Conservation (phyloP, 2,888 invertebrate genomes). For the Halictus quadricinctus region DNA sequence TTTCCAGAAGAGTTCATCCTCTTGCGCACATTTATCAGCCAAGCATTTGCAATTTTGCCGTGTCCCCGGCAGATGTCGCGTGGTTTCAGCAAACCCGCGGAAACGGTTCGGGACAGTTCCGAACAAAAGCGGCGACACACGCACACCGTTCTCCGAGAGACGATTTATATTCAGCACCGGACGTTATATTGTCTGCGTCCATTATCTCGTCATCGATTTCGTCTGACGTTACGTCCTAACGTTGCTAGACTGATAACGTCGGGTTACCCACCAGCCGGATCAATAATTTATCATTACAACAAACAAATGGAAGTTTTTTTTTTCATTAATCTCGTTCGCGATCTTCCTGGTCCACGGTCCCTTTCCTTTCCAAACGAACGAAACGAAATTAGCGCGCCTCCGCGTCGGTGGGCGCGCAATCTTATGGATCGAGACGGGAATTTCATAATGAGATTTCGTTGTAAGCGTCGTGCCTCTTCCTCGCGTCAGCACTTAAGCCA, state of each 20-base stretch:
- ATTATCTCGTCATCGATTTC: constrained; percentile 59
- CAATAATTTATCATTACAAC: constrained; percentile 15
- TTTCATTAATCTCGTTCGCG: neutral
- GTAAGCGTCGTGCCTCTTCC: neutral
- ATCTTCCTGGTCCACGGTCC: neutral
- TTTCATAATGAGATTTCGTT: constrained; percentile 9
- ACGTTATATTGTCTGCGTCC: constrained; percentile 42
- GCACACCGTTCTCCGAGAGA: neutral
- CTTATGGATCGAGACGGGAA: constrained; percentile 1
- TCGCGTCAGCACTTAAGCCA: neutral
- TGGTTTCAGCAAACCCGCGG: constrained; percentile 29
- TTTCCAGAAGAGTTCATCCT: neutral
- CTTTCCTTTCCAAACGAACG: neutral
- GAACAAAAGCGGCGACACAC: constrained; percentile 7
- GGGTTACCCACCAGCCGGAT: constrained; percentile 37
- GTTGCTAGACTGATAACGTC: constrained; percentile 49
- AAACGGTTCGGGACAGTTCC: constrained; percentile 10
- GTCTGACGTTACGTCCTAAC: constrained; percentile 53
- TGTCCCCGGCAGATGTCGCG: constrained; percentile 56
- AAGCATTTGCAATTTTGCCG: constrained; percentile 36
- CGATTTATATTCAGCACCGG: constrained; percentile 47
- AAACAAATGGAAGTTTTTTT: neutral
- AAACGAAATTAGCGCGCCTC: neutral
- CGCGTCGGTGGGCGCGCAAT: neutral
- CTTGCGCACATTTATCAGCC: constrained; percentile 43